Base-by-base conservation (phyloP, 2,113 vertebrate genomes). In the Rhabdornis inornatus region DNA sequence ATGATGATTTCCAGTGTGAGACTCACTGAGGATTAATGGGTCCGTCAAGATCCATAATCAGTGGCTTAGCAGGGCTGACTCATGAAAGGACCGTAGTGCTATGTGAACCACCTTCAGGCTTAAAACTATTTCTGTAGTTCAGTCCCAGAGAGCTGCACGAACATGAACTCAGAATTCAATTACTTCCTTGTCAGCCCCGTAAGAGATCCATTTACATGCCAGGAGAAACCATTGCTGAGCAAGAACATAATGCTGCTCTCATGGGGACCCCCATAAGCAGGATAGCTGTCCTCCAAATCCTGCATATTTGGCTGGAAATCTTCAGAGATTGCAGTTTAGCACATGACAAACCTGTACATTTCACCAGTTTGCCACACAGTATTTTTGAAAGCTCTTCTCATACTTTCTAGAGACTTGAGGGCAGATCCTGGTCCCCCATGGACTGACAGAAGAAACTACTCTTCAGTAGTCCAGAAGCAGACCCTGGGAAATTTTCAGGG, bases 101-200 rank as follows among this genome's bases (percentile, higher is more conserved):
- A 35, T 89, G 74, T 84, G 81, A 95, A 66, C 82, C 70, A 90
- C 87, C 70, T 96, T 94, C 2, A 4, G 87, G 39, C 63, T 92
- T 64, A 18, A 56, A 75, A 77, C 33, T 70, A 3, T 77, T 93
- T 72, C 82, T 94, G 60, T 56, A 69, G 61, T 57, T 88, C 56
- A 78, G 70, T 79, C 53, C 44, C 57, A 85, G 74, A 50, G 53
- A 87, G 45, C 70, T 95, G 81, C 83, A 61, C 64, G 81, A 94
- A 66, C 31, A 17, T 56, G 57, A 85, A 42, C 65, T 76, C 50
- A 37, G 86, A 94, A 91, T 92, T 92, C 81, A 69, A 37, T 81
- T 81, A 56, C 50, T 74, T 72, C 83, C 72, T 90, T 6, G 3
- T 37, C 74, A 82, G 37, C 35, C 28, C 23, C 31, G 39, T 40